phyloP scores from a whole-genome alignment of 2,797 vertebrate genomes.

The Pampus argenteus region DNA sequence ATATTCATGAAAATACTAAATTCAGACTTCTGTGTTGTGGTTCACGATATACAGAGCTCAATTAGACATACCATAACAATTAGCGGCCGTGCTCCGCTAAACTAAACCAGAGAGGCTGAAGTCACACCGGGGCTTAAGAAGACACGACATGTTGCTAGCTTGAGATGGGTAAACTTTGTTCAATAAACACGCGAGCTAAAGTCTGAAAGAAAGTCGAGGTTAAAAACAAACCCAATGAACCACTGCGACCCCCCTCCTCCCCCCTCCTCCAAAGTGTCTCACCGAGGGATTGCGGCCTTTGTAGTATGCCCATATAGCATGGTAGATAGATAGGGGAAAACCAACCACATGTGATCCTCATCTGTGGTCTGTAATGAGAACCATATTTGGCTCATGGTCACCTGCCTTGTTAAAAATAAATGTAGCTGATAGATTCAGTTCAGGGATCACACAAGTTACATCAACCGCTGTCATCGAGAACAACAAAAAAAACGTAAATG shows the following conservation, averaged over 20 bases:
- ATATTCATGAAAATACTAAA: slow-evolving; percentile 25
- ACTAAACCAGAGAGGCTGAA: slow-evolving; percentile 40
- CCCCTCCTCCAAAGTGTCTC: neutral
- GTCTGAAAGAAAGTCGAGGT: neutral
- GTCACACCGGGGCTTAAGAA: slow-evolving; percentile 7
- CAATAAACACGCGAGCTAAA: slow-evolving; percentile 24
- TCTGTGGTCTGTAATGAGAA: slow-evolving; percentile 68
- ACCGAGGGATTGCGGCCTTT: slow-evolving; percentile 10
- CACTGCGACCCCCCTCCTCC: neutral
- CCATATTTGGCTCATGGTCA: slow-evolving; percentile 42
- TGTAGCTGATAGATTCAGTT: slow-evolving; percentile 45
- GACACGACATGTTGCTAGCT: slow-evolving; percentile 22
- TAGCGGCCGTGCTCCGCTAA: slow-evolving; percentile 42
- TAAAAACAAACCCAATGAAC: slow-evolving; percentile 19
- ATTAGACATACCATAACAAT: slow-evolving; percentile 51
- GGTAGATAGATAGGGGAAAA: slow-evolving; percentile 53
- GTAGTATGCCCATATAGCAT: slow-evolving; percentile 2
- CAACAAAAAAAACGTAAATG: slow-evolving; percentile 19
- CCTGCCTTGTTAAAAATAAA: slow-evolving; percentile 12
- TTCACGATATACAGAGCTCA: slow-evolving; percentile 41
- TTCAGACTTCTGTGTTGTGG: slow-evolving; percentile 55
- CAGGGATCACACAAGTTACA: slow-evolving; percentile 32
- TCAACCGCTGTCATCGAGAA: slow-evolving; percentile 24
- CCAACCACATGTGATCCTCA: slow-evolving; percentile 62
- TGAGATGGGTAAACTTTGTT: neutral